Base-by-base conservation (phyloP, 2,113 vertebrate species). In the Alosa alosa region DNA sequence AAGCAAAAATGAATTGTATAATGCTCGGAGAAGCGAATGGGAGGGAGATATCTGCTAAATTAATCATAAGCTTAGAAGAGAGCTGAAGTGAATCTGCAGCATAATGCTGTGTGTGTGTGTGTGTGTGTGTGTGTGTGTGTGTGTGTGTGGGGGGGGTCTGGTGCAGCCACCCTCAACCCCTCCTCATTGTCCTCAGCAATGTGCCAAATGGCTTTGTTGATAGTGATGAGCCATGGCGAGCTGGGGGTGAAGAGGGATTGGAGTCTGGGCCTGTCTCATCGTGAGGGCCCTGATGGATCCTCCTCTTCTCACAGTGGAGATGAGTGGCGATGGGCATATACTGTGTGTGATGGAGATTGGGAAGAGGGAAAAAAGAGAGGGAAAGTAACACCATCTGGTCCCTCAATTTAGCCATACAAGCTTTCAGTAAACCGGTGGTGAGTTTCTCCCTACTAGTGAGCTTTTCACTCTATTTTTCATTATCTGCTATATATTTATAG, bases 211-310 rank as follows among this genome's bases (percentile, higher is more conserved):
- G 75, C 85, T 86, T 85, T 50, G 17, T 84, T 86, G 83, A 81
- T 87, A 78, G 55, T 83, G 81, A 82, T 88, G 86, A 87, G 45
- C 87, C 82, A 87, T 87, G 55, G 84, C 3, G 36, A 78, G 72
- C 11, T 15, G 89, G 82, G 85, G 84, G 86, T 64, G 78, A 50
- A 78, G 20, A 87, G 36, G 39, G 60, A 85, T 41, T 82, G 85
- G 82, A 82, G 85, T 25, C 60, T 85, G 72, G 72, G 41, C 41
- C 41, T 44, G 41, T 44, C 41, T 4, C 41, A 4, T 44, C 41
- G 41, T 31, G 64, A 10, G 8, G 64, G 25, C n/a, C 11, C 25
- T 36, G n/a, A 68, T 25, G 64, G 25, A 72, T 68, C 64, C 64
- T 68, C 64, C n/a, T 68, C 8, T 31, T 68, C 72, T 78, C 72